phyloP scores from a whole-genome alignment of 2,888 invertebrate species.

The Agrotis exclamationis region DNA sequence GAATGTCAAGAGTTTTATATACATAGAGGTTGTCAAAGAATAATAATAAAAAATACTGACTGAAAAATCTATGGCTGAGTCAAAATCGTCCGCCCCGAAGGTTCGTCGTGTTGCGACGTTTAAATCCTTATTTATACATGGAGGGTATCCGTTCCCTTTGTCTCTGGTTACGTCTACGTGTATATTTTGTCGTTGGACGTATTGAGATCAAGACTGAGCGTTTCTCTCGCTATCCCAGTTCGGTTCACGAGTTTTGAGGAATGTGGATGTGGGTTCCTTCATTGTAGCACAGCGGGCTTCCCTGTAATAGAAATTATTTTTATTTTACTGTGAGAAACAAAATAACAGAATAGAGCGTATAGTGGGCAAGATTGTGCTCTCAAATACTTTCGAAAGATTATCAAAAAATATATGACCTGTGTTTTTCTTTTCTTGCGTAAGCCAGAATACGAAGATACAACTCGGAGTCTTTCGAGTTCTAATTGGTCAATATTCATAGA shows the following conservation, averaged over 20 bases:
- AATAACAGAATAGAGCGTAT: too few species aligned
- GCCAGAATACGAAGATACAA: too few species aligned
- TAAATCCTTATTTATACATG: slow-evolving; percentile 69
- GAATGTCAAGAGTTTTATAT: slow-evolving; percentile 50
- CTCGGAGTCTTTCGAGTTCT: too few species aligned
- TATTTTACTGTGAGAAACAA: too few species aligned
- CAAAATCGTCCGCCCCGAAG: slow-evolving; percentile 36
- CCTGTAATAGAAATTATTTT: slow-evolving; percentile 69
- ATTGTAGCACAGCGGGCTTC: slow-evolving; percentile 80
- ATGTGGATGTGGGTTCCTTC: slow-evolving; percentile 65
- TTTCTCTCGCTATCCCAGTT: slow-evolving; percentile 74
- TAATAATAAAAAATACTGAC: slow-evolving; percentile 54
- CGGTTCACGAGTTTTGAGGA: slow-evolving; percentile 62
- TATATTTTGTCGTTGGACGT: slow-evolving; percentile 85
- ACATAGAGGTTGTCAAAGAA: slow-evolving; percentile 39
- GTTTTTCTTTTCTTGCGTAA: too few species aligned
- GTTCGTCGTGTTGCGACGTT: slow-evolving; percentile 42
- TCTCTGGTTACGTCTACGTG: slow-evolving; percentile 65
- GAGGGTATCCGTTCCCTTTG: slow-evolving; percentile 75
- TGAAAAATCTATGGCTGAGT: slow-evolving; percentile 56
- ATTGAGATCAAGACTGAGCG: slow-evolving; percentile 80
- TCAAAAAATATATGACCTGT: too few species aligned
- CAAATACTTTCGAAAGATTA: too few species aligned
- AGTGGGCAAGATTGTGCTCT: too few species aligned
- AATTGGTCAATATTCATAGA: too few species aligned